phyloP scores from a whole-genome alignment of 2,113 vertebrate genomes.

The Embiotoca jacksoni region DNA sequence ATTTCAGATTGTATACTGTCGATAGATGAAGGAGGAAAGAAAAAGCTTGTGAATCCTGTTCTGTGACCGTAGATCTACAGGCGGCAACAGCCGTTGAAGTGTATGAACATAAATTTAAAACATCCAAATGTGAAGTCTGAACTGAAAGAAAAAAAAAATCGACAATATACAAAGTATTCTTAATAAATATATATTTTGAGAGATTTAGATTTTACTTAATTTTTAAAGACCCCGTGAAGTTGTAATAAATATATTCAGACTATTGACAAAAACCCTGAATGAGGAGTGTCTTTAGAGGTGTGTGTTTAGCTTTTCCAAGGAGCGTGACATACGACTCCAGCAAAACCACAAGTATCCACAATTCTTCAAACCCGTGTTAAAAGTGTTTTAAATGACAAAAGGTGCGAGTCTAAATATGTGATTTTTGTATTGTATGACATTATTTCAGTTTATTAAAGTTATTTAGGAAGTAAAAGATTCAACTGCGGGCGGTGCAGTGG shows the following conservation, averaged over 20 bases:
- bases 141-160: not conserved
- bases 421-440: not conserved
- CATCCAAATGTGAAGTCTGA: not conserved
- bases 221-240: not conserved
- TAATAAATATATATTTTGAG: too few species aligned
- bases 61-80: not conserved
- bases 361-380: slow-evolving; percentile 20
- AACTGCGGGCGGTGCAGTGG: not conserved
- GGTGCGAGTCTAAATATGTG: not conserved
- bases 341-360: not conserved
- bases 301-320: slow-evolving; percentile 1
- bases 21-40: not conserved
- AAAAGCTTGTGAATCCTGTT: too few species aligned
- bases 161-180: not conserved
- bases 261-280: not conserved
- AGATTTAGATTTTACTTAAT: too few species aligned
- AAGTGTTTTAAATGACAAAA: slow-evolving; percentile 23
- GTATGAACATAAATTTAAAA: not conserved
- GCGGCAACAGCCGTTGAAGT: not conserved
- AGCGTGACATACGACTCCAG: not conserved
- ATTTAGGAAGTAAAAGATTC: not conserved
- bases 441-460: slow-evolving; percentile 29
- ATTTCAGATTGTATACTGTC: slow-evolving; percentile 12
- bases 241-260: not conserved
- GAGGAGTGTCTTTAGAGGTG: not conserved